Base-by-base conservation (phyloP, 1,140 invertebrate species). In the Fopius arisanus region DNA sequence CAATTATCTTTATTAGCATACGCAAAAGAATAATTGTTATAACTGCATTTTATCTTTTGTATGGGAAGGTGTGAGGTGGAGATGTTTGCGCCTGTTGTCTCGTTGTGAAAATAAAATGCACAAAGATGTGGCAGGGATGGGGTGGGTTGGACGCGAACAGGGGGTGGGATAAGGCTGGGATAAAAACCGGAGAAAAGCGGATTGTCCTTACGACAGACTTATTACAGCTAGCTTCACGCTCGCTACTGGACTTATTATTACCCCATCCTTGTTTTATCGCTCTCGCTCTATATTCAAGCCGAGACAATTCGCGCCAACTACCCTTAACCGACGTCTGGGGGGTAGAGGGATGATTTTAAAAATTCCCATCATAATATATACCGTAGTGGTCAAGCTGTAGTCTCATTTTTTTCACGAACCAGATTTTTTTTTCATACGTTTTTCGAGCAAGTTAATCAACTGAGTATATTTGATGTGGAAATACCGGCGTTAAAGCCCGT, bases 131-230 rank as follows among this genome's bases (percentile, higher is more conserved):
- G n/a, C 43, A 19, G 43, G 3, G 43, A 48, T 37, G 33, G 33
- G 3, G 33, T 7, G 1, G 33, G 33, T 37, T 7, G 33, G n/a
- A 37, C 4, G 33, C 4, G 33, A 12, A 37, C 33, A 37, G 33
- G 7, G 4, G 16, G 43, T 48, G 43, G 43, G 10, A 7, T 48
- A 48, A 59, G 23, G 19, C 54, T 26, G 71, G n/a, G n/a, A n/a
- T n/a, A 72, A 63, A 26, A 63, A 28, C 62, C n/a, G n/a, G 62
- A 33, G 41, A 19, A 67, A 73, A 73, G 66, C 33, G 71, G 71
- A 73, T 73, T 73, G 72, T 73, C 72, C 48, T 67, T 68, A 73
- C 26, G 33, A 59, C 72, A 28, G 67, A 73, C 41, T 73, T 73
- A 73, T 73, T 73, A 73, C 72, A 59, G 43, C 43, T 14, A 54